Evolutionary conservation across 2,113 vertebrate species (phyloP).

Genomic region (Castor canadensis): DNA sequence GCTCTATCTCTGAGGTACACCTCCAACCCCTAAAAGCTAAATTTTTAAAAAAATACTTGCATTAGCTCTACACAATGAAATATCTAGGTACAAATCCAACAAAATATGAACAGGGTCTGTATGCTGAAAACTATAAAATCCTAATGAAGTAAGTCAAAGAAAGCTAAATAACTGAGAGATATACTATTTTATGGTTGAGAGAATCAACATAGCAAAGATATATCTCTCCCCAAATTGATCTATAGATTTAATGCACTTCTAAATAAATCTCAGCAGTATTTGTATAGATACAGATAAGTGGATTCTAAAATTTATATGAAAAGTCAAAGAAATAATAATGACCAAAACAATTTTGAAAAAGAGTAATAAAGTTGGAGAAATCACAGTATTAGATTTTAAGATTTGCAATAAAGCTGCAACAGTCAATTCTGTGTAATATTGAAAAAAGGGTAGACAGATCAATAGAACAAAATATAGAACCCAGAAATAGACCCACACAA

Average conservation of each 20-base stretch:
- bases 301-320: not conserved
- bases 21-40: not conserved
- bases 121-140: not conserved
- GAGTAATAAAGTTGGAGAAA: constrained; percentile 4
- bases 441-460: not conserved
- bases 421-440: not conserved
- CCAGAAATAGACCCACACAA: not conserved
- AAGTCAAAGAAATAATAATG: not conserved
- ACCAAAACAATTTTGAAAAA: not conserved
- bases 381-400: not conserved
- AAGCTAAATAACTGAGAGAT: not conserved
- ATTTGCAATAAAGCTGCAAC: not conserved
- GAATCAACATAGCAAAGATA: not conserved
- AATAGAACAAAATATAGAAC: not conserved
- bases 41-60: not conserved
- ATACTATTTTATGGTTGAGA: not conserved
- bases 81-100: not conserved
- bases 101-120: not conserved
- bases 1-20: not conserved
- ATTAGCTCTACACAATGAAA: not conserved
- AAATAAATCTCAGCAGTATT: not conserved
- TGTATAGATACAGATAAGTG: not conserved
- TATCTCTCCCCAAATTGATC: not conserved
- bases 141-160: not conserved
- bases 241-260: not conserved